Evolutionary conservation across 2,888 invertebrate genomes (phyloP).

Genomic region (Pecten maximus): DNA sequence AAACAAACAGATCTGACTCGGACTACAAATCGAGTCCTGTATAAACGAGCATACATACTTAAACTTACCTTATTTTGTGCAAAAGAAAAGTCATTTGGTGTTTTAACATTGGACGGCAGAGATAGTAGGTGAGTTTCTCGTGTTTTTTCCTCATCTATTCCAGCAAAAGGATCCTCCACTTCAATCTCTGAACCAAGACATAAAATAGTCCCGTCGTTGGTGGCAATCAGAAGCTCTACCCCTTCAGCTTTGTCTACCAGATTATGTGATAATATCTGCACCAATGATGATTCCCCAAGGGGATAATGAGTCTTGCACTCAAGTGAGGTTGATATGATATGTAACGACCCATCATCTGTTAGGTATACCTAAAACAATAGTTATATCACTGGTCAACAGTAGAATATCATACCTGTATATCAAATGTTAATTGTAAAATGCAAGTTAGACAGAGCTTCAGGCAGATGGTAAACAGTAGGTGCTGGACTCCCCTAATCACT

Average conservation of each 20-base stretch:
- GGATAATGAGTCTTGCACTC: constrained; percentile 73
- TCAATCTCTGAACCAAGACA: constrained; percentile 71
- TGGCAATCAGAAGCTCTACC: constrained; percentile 76
- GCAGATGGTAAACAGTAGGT: too few relatives aligned
- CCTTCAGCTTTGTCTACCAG: constrained; percentile 73
- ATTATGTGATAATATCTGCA: constrained; percentile 76
- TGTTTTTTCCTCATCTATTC: constrained; percentile 47
- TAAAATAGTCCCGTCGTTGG: constrained; percentile 78
- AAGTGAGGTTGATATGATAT: constrained; percentile 75
- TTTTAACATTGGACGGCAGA: constrained; percentile 63
- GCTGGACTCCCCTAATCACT: too few relatives aligned
- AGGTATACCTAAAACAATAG: constrained; percentile 71
- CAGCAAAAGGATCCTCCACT: constrained; percentile 45
- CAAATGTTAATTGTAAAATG: too few relatives aligned
- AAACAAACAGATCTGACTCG: too few relatives aligned
- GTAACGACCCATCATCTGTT: constrained; percentile 75
- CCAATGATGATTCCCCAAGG: constrained; percentile 77
- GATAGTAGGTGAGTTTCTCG: constrained; percentile 53
- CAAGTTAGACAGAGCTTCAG: too few relatives aligned
- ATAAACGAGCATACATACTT: too few relatives aligned
- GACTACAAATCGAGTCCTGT: too few relatives aligned
- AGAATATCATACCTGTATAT: too few relatives aligned
- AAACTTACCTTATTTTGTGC: constrained; percentile 67
- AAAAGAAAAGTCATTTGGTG: constrained; percentile 71
- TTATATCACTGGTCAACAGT: too few relatives aligned